Base-by-base conservation (phyloP, 2,113 vertebrate species). In the Catharus bicknelli region DNA sequence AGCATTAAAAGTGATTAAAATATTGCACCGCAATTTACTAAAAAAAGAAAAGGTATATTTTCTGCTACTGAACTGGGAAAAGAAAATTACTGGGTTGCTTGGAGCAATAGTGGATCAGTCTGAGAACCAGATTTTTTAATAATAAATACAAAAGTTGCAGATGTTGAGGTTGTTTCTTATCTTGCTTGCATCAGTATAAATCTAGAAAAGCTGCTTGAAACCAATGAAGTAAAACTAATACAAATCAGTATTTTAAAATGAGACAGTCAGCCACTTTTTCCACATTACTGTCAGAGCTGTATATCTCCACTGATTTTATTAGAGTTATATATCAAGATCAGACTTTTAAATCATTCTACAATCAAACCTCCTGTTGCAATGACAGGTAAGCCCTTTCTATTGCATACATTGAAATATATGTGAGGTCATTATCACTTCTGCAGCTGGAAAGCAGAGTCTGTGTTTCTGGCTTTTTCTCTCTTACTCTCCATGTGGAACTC, bases 171-270 rank as follows among this genome's bases (percentile, higher is more conserved):
- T 79, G 36, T 83, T 94, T 91, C 76, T 63, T 63, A 70, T 72
- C 53, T 81, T 78, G 62, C 36, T 75, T 76, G 29, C 58, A 66
- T 38, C 12, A 9, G 50, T 73, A 50, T 64, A 79, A 68, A 93
- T 82, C 54, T 66, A 66, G 40, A 86, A 54, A 38, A 86, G 32
- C 43, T 79, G 58, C 3, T 7, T 82, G 76, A 86, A 91, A 64
- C 27, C 61, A 63, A 32, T 81, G 66, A 88, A 88, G 77, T 67
- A 93, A 92, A 93, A 86, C 68, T 86, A 83, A 70, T 64, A 72
- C 18, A 69, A 88, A 95, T 82, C 77, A 90, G 76, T 86, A 72
- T 76, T 86, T 93, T 75, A 84, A 86, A 90, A 93, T 57, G 61
- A 91, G 73, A 73, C 47, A 61, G 61, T 48, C 82, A 59, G 45